Evolutionary conservation across 2,113 vertebrate species (phyloP), one percentile per base, ranked within the genome.

Genomic region (Rhombomys opimus): DNA sequence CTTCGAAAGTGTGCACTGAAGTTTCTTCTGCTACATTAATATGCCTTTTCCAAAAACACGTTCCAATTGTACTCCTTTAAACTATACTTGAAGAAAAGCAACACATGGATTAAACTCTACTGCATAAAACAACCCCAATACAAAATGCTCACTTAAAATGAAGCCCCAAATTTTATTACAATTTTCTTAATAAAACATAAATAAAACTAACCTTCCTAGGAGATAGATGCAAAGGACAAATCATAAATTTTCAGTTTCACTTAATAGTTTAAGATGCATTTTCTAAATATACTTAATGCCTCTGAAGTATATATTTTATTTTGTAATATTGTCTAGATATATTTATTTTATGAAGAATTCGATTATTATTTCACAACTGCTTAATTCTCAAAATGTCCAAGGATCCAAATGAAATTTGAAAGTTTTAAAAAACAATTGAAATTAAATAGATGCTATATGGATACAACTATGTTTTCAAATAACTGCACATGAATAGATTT

Each of bases 1-100:
- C 93, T 97, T 98, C 96, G n/a, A 98, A 96, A 98, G 46, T 61
- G 97, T 97, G 97, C 98, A 97, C 96, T 97, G 97, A 97, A 96
- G 97, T 97, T 70, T 97, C 80, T 97, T 98, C 97, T 96, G 96
- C 95, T 91, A 98, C 38, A 95, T 90, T 75, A 90, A 94, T 82
- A 97, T 96, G 96, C 96, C 97, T 97, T 96, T 97, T 97, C 95
- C 96, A 96, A 98, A 98, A 97, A 90, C 94, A 97, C 96, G 98
- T 96, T 96, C 93, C 96, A 97, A 93, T 46, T 95, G 76, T 96
- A 92, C 98, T 97, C 94, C 97, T 97, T 98, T 96, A 98, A 98
- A 98, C 94, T 75, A 97, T 70, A 94, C 96, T 98, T 97, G 65
- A 98, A 98, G 85, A 97, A 97, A 73, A 97, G 76, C 97, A 98